Conservation (phyloP, 1,140 invertebrate species). For the Rhopalosiphum maidis region DNA sequence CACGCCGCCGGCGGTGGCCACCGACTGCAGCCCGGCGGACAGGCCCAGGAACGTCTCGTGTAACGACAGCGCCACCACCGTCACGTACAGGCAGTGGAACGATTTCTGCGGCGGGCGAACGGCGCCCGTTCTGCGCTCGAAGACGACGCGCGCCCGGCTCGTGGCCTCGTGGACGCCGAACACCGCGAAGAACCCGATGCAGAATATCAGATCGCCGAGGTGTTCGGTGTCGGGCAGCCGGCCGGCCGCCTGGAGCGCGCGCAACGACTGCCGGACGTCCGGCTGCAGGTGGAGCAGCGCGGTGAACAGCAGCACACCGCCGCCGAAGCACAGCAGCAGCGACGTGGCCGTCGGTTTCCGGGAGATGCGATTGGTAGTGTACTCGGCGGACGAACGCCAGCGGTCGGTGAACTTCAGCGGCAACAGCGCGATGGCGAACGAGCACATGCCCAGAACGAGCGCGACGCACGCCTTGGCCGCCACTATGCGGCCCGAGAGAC, state of each 20-base stretch:
- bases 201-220: slow-evolving; percentile 72
- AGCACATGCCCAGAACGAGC: slow-evolving; percentile 71
- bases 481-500: slow-evolving; percentile 59
- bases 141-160: slow-evolving; percentile 59
- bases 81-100: slow-evolving; percentile 67
- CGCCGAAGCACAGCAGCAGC: slow-evolving; percentile 76
- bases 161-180: slow-evolving; percentile 76
- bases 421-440: slow-evolving; percentile 72
- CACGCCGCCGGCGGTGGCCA: slow-evolving; percentile 66
- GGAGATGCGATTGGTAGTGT: slow-evolving; percentile 67
- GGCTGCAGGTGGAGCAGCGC: slow-evolving; percentile 80
- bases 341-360: slow-evolving; percentile 65
- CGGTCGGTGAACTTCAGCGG: slow-evolving; percentile 67
- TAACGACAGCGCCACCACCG: slow-evolving; percentile 78
- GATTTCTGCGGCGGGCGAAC: slow-evolving; percentile 61
- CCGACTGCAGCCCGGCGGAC: slow-evolving; percentile 76
- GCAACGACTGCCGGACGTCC: slow-evolving; percentile 71
- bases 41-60: slow-evolving; percentile 84
- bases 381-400: slow-evolving; percentile 58
- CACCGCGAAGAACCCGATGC: slow-evolving; percentile 76
- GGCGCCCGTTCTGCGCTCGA: neutral
- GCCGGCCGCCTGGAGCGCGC: slow-evolving; percentile 62
- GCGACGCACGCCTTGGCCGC: slow-evolving; percentile 75
- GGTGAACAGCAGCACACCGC: slow-evolving; percentile 79
- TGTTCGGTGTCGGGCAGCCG: slow-evolving; percentile 61